Evolutionary conservation across 2,888 invertebrate genomes (phyloP).

Genomic region (Brachycybe producta): DNA sequence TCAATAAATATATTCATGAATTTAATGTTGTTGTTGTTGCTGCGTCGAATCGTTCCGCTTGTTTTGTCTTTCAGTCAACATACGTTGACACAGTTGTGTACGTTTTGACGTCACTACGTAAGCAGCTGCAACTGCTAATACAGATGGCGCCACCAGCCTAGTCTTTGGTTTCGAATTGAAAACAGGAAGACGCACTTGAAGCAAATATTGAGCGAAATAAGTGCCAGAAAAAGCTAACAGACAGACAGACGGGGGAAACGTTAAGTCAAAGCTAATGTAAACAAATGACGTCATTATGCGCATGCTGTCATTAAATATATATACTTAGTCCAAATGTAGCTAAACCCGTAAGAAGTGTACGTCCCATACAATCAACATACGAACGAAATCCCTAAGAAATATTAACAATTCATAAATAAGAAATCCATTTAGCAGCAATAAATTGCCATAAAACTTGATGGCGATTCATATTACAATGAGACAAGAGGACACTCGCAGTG

Average conservation of each 20-base stretch:
- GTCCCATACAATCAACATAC: slow-evolving; percentile 7
- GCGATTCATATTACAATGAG: too few relatives aligned
- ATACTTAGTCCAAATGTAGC: slow-evolving; percentile 13
- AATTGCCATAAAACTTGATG: too few relatives aligned
- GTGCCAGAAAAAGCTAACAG: slow-evolving; percentile 13
- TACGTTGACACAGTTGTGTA: neutral
- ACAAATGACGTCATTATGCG: too few relatives aligned
- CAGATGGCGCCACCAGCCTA: neutral
- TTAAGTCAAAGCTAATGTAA: too few relatives aligned
- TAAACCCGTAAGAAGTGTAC: slow-evolving; percentile 10
- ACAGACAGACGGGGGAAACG: neutral
- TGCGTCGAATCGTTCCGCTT: slow-evolving; percentile 20
- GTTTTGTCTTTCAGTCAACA: neutral
- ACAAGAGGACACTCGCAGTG: too few relatives aligned
- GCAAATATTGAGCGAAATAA: slow-evolving; percentile 12
- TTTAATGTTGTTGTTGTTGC: too few relatives aligned
- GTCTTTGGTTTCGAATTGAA: slow-evolving; percentile 1
- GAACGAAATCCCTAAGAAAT: slow-evolving; percentile 12
- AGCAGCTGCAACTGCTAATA: neutral
- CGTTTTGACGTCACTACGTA: neutral
- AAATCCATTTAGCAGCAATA: too few relatives aligned
- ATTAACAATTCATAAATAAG: too few relatives aligned
- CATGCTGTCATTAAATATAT: neutral
- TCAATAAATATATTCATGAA: too few relatives aligned
- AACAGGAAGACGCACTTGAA: neutral